Percentiles rank a stretch among this genome's conserved stretches.
Evolutionary conservation across 2,797 vertebrate genomes (phyloP).

Genomic region (Chiropotes sagulatus): DNA sequence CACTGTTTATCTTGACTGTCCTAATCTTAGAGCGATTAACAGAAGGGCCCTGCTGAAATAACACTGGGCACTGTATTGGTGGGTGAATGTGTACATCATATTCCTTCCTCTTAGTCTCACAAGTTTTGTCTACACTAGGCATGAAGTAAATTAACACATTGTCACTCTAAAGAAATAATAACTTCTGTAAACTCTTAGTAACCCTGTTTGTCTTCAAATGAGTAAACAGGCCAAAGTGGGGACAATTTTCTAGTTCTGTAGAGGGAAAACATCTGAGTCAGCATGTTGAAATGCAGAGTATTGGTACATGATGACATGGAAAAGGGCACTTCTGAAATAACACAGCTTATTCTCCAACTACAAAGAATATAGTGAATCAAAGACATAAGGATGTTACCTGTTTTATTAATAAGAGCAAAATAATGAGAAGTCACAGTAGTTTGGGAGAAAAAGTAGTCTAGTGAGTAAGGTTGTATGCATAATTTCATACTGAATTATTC

Average conservation of each 20-base stretch:
- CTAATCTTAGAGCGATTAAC: background rate
- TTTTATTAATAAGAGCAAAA: background rate
- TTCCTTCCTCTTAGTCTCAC: background rate
- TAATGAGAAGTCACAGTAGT: background rate
- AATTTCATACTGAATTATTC: slow-evolving; percentile 16
- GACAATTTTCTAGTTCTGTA: background rate
- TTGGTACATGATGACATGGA: background rate
- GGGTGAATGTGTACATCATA: background rate
- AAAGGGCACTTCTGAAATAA: background rate
- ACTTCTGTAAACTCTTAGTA: background rate
- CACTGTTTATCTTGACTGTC: background rate
- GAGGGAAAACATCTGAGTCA: background rate
- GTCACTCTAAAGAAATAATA: background rate
- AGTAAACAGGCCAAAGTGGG: background rate
- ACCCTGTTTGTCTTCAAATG: background rate
- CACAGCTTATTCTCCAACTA: background rate
- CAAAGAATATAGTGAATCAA: background rate
- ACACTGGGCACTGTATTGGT: background rate
- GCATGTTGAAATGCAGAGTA: background rate
- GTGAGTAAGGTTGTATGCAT: background rate
- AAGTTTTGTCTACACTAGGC: slow-evolving; percentile 11
- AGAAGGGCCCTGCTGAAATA: background rate
- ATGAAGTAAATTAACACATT: background rate
- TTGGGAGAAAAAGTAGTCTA: background rate
- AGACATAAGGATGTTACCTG: background rate